Conservation (phyloP, 2,888 invertebrate genomes). For the Automeris io region DNA sequence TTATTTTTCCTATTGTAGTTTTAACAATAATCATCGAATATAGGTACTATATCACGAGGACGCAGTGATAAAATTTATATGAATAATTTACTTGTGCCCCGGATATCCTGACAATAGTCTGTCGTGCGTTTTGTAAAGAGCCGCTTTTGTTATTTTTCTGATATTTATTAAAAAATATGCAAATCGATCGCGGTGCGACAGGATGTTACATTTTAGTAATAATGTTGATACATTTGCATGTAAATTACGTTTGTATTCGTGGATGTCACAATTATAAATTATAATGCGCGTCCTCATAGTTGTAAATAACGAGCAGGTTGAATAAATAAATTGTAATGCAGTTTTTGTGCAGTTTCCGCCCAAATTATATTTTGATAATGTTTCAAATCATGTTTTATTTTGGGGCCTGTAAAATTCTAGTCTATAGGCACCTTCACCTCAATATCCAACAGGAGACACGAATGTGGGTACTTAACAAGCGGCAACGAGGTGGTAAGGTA, state of each 20-base stretch:
- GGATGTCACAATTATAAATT: slow-evolving; percentile 65
- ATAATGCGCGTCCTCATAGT: slow-evolving; percentile 54
- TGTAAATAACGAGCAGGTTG: slow-evolving; percentile 39
- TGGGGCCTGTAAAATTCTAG: too few species aligned
- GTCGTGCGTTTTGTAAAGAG: slow-evolving; percentile 51
- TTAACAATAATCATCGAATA: slow-evolving; percentile 52
- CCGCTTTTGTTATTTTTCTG: slow-evolving; percentile 62
- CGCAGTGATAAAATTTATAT: slow-evolving; percentile 65
- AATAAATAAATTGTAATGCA: slow-evolving; percentile 16
- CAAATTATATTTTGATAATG: slow-evolving; percentile 19
- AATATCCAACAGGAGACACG: too few species aligned
- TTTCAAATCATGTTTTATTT: too few species aligned
- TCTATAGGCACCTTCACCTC: too few species aligned
- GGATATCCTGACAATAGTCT: slow-evolving; percentile 65
- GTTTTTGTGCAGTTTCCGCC: slow-evolving; percentile 19
- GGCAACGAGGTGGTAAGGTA: too few species aligned
- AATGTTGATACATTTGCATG: slow-evolving; percentile 69
- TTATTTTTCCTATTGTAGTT: slow-evolving; percentile 22
- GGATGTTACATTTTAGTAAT: slow-evolving; percentile 73
- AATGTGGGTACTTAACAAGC: too few species aligned
- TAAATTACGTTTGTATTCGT: slow-evolving; percentile 64
- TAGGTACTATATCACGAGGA: slow-evolving; percentile 55
- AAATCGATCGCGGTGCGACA: slow-evolving; percentile 66
- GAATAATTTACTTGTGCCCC: slow-evolving; percentile 60
- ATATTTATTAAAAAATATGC: slow-evolving; percentile 74